These are phyloP conservation scores for Drosophila tristis DNA, from an alignment of 1,140 invertebrate species.

Conservation along the genomic window DNA sequence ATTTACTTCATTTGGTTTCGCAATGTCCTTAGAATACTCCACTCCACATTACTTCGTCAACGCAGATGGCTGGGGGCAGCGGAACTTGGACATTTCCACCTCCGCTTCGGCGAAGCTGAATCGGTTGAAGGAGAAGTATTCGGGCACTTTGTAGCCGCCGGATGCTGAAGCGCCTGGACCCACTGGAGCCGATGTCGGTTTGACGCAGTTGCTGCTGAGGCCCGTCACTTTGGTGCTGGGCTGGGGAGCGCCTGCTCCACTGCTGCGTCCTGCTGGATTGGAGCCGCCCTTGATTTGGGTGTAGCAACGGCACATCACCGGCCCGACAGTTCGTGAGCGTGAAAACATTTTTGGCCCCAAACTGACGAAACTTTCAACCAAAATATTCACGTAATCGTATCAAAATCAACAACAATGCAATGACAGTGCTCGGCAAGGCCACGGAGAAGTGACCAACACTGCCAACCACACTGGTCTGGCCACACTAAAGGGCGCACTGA, in stretches of 20 bases:
- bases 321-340: constrained; percentile 28
- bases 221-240: constrained; percentile 85
- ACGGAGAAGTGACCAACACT: neutral
- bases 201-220: constrained; percentile 87
- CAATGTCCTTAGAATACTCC: neutral
- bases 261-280: constrained; percentile 24
- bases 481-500: neutral
- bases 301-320: constrained; percentile 59
- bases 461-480: neutral
- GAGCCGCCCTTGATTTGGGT: constrained; percentile 62
- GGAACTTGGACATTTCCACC: constrained; percentile 91
- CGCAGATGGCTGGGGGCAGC: constrained; percentile 88
- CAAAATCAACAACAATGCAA: constrained; percentile 19
- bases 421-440: constrained; percentile 13
- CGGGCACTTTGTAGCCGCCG: constrained; percentile 92
- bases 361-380: constrained; percentile 32
- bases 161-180: constrained; percentile 90
- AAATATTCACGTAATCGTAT: constrained; percentile 76
- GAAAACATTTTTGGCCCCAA: constrained; percentile 75
- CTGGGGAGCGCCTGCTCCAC: constrained; percentile 8
- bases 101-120: constrained; percentile 93
- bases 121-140: constrained; percentile 93
- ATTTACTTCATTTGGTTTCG: constrained; percentile 18
- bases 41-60: constrained; percentile 54
- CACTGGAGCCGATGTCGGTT: constrained; percentile 86